Base-by-base conservation (phyloP, 2,888 invertebrate genomes). In the Oegoconia quadripuncta region DNA sequence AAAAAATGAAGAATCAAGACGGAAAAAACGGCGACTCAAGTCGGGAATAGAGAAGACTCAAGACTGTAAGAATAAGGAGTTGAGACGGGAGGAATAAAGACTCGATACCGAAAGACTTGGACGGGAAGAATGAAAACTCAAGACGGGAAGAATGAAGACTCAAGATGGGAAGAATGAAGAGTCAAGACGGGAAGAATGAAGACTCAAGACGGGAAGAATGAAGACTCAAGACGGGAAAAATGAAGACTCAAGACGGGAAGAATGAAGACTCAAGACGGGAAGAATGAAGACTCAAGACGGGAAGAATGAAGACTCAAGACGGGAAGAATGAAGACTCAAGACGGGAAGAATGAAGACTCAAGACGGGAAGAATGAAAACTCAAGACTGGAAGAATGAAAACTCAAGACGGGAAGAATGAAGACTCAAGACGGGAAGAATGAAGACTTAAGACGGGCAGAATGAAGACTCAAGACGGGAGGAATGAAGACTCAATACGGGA, bases 371-470 rank as follows among this genome's bases (percentile, higher is more conserved):
- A 33, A 20, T 25, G 32, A 40, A 39, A 32, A 34, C 33, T 2
- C 15, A 18, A 8, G 16, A 34, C 28, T 5, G 28, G 28, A 42
- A 35, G 14, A 17, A 25, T 23, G 15, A 37, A 40, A 15, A 33
- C 17, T 27, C 29, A 28, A 45, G 42, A 40, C 41, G 15, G 29
- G 13, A 49, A 42, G 41, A 25, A n/a, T n/a, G n/a, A n/a, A n/a
- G n/a, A n/a, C 15, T 14, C 5, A 27, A 36, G 36, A 33, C 20
- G n/a, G 13, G 15, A 33, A 36, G 17, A 33, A 15, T 14, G 11
- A 31, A 31, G 31, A 31, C 16, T 5, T 22, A 32, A 11, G 17
- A 17, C n/a, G 1, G 30, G 17, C n/a, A n/a, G n/a, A n/a, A n/a
- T n/a, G n/a, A n/a, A n/a, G 3, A 17, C 15, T 9, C 16, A 30